Base-by-base conservation (phyloP, 2,113 vertebrate genomes). In the Saguinus imperator region DNA sequence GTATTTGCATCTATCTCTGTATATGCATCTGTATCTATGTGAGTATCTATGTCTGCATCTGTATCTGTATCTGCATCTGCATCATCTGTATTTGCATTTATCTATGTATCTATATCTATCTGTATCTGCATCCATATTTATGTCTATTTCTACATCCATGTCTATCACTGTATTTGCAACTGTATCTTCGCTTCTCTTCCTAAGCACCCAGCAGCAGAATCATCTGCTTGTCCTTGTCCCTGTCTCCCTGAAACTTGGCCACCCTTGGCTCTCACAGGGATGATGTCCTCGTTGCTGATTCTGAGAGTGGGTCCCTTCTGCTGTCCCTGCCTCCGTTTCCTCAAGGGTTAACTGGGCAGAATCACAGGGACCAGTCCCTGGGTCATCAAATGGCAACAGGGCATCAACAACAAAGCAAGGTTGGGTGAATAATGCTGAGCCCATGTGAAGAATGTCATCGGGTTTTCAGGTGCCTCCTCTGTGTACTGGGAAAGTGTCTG, bases 401-500 rank as follows among this genome's bases (percentile, higher is more conserved):
- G 32, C 16, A 0, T 2, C 13, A 7, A 6, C 4, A 1, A 4
- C 64, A 25, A 50, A 80, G 89, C n/a, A 10, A 0, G 0, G 2
- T 32, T 6, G 32, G 57, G 8, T 21, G 52, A 45, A n/a, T 5
- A 55, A 6, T 18, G 8, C 29, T 0, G 4, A 48, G 45, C 8
- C 27, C 7, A 3, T 1, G 20, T 1, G n/a, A 66, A 32, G 55
- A 32, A 7, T 5, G 35, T 8, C 3, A 10, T 12, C 0, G 0
- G 66, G 29, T 75, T 52, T n/a, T 75, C 6, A 1, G 14, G 45
- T 8, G 12, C 48, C 68, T 61, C 23, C 50, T n/a, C 17, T 95
- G 75, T 29, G 96, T 94, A 43, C 64, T 0, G 6, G 95, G 96
- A 88, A 87, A 96, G 94, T 58, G 85, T 29, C 43, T 37, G 82